Evolutionary conservation across 1,140 invertebrate genomes (phyloP).

Genomic region (Lycorma delicatula): DNA sequence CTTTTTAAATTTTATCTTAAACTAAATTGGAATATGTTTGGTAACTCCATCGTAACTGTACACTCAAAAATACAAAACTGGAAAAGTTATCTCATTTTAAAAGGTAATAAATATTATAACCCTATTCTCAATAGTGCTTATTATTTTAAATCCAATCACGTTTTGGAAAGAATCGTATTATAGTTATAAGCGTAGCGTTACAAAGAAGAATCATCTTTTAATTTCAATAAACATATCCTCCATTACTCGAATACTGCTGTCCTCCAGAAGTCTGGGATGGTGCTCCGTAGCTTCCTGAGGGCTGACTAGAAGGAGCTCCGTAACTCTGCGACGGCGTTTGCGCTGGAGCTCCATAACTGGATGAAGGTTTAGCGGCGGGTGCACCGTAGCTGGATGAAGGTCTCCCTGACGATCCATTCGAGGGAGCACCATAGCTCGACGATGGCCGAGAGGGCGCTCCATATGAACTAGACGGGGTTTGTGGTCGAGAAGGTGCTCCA

Average conservation of each 20-base stretch:
- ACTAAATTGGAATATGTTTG: too few species aligned
- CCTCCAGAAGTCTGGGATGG: constrained; percentile 6
- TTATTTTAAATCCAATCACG: too few species aligned
- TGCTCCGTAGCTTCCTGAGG: constrained; percentile 19
- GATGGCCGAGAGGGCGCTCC: constrained; percentile 16
- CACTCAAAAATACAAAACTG: too few species aligned
- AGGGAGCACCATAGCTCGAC: constrained; percentile 16
- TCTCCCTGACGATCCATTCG: not conserved
- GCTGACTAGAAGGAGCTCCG: constrained; percentile 16
- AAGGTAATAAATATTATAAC: too few species aligned
- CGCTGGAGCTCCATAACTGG: constrained; percentile 20
- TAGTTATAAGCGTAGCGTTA: too few species aligned
- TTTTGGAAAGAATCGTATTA: too few species aligned
- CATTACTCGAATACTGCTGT: too few species aligned
- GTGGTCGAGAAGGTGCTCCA: constrained; percentile 12
- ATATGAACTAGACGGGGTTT: constrained; percentile 17
- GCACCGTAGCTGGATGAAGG: constrained; percentile 15
- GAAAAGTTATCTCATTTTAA: too few species aligned
- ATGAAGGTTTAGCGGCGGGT: constrained; percentile 9
- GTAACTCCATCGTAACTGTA: too few species aligned
- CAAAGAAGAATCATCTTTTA: too few species aligned
- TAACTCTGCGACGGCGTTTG: constrained; percentile 13
- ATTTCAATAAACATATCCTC: constrained; percentile 21
- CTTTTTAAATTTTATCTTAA: too few species aligned
- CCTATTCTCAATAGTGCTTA: too few species aligned